phyloP scores from a whole-genome alignment of 2,888 invertebrate genomes.

The Lasioglossum villosulum region DNA sequence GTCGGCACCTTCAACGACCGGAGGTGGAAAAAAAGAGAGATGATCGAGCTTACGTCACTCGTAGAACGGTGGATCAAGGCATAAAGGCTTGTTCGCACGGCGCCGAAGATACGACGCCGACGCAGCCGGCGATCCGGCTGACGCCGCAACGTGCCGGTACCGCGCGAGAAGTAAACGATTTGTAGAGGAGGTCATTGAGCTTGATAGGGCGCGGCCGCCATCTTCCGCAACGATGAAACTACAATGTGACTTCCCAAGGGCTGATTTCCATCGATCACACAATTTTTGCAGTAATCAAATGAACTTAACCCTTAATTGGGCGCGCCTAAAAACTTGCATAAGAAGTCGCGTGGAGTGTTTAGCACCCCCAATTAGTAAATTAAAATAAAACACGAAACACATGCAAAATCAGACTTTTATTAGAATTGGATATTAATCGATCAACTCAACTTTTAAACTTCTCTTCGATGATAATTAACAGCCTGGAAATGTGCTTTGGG shows the following conservation, averaged over 20 bases:
- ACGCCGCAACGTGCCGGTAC: constrained; percentile 43
- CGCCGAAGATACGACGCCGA: constrained; percentile 62
- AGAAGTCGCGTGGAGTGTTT: no score
- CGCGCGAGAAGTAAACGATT: constrained; percentile 78
- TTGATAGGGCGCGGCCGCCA: constrained; percentile 80
- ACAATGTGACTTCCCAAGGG: constrained; percentile 11
- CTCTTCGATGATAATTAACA: no score
- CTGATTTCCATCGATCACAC: neutral
- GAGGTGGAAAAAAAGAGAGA: constrained; percentile 10
- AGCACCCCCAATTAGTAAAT: no score
- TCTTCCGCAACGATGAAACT: constrained; percentile 70
- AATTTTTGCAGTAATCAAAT: no score
- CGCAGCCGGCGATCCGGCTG: constrained; percentile 48
- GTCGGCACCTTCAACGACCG: constrained; percentile 10
- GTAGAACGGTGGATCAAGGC: constrained; percentile 58
- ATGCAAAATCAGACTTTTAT: no score
- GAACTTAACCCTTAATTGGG: no score
- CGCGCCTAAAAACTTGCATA: no score
- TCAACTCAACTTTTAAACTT: no score
- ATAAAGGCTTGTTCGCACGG: constrained; percentile 64
- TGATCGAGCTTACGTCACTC: constrained; percentile 62
- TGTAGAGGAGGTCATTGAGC: constrained; percentile 83
- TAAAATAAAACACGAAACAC: no score
- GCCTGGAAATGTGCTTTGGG: no score
- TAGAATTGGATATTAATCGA: no score